A percentile compares a stretch with the other conserved stretches of the same genome.
Evolutionary conservation across 2,888 invertebrate species (phyloP).

Genomic region (Lathronympha strigana): DNA sequence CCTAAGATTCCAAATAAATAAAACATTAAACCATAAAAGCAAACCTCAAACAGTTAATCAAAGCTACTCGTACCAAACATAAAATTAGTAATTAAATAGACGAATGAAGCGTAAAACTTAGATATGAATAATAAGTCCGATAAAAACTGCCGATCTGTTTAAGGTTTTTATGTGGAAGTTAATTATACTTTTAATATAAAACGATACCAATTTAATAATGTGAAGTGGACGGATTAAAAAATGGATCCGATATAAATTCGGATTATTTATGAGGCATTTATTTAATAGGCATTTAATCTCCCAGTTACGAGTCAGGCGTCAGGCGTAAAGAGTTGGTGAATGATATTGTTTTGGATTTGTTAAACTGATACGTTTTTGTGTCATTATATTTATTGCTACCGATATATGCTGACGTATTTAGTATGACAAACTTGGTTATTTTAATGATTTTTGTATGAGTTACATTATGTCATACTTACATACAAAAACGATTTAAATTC

Average conservation of each 20-base stretch:
- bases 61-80: conserved; percentile 51
- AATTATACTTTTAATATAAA: conserved; percentile 80
- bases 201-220: conserved; percentile 76
- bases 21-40: conserved; percentile 26
- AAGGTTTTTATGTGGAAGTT: conserved; percentile 75
- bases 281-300: conserved; percentile 70
- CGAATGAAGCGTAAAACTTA: conserved; percentile 67
- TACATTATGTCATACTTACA: too few relatives aligned
- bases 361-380: conserved; percentile 2
- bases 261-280: conserved; percentile 73
- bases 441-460: too few relatives aligned
- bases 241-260: conserved; percentile 77
- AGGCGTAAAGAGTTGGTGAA: conserved; percentile 45
- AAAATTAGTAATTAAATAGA: conserved; percentile 68
- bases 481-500: too few relatives aligned
- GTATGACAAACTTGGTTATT: too few relatives aligned
- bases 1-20: conserved; percentile 15
- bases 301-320: conserved; percentile 61
- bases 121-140: conserved; percentile 72
- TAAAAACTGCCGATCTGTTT: conserved; percentile 71
- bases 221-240: conserved; percentile 73
- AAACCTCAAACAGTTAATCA: conserved; percentile 32
- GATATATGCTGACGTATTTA: neutral
- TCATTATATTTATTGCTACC: conserved; percentile 2
- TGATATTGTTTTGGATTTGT: conserved; percentile 37